Base-by-base conservation (phyloP, 2,797 vertebrate species). In the Malacoraja senta region DNA sequence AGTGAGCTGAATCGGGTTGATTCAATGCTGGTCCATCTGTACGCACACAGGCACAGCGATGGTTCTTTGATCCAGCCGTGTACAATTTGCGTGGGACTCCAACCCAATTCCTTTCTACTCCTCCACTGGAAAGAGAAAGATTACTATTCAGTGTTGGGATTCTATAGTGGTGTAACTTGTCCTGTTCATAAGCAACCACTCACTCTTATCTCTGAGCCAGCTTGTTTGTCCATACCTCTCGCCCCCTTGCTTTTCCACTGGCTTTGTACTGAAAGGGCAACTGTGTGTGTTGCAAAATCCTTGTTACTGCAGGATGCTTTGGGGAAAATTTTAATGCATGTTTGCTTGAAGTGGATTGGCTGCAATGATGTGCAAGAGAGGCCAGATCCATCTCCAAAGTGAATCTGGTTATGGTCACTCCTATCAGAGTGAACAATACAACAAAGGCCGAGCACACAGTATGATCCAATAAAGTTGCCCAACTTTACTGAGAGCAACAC, bases 31-130 rank as follows among this genome's bases (percentile, higher is more conserved):
- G 94, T 0, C 96, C 96, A 0, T 93, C 93, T 1, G 95, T 95
- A 94, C 94, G 95, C 24, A 98, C 97, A 0, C 99, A 99, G 72
- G 99, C 98, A 0, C 99, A 99, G 44, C 93, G 96, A 10, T 96
- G 96, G 0, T 95, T 94, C n/a, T 72, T 94, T 2, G 95, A 95
- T 9, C 97, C 97, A 0, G 97, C 97, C 8, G 93, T 95, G 94
- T 96, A 98, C 91, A 98, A 96, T 95, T 96, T 97, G 94, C 98
- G 96, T 0, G 98, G 99, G 32, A 99, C 97, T 0, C 99, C 98
- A 0, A 92, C 94, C 99, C 98, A 99, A 94, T 95, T 95, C 95
- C 99, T 96, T n/a, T 93, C 94, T 93, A 99, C 96, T 21, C 98
- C 99, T 35, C 98, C 98, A 0, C 99, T 99, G 44, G 21, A 91